These are phyloP conservation scores for Macaria notata DNA, from an alignment of 2,888 invertebrate species.

Conservation along the genomic window DNA sequence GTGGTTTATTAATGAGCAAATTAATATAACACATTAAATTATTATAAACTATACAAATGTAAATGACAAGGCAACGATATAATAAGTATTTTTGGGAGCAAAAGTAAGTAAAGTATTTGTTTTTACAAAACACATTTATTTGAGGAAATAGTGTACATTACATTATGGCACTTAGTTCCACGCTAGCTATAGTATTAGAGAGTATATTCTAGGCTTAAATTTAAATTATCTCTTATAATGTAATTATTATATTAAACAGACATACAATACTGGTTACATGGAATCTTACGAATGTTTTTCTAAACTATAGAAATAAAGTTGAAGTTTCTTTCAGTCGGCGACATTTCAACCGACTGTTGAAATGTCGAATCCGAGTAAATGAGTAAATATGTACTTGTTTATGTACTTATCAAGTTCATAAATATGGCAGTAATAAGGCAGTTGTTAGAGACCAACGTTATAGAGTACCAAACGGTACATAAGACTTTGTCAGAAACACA, in stretches of 20 bases:
- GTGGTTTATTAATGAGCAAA: too few relatives aligned
- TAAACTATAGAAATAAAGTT: too few relatives aligned
- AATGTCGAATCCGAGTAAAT: too few relatives aligned
- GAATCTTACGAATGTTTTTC: slow-evolving; percentile 34
- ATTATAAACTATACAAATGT: not conserved
- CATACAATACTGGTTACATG: slow-evolving; percentile 62
- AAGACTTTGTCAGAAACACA: too few relatives aligned
- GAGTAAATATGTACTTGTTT: too few relatives aligned
- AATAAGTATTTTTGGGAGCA: not conserved
- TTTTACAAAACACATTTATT: slow-evolving; percentile 46
- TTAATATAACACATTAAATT: not conserved
- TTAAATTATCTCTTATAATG: slow-evolving; percentile 45
- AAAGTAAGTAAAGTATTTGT: not conserved
- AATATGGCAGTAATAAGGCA: too few relatives aligned
- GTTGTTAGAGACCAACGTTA: too few relatives aligned
- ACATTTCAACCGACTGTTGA: too few relatives aligned
- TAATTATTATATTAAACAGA: slow-evolving; percentile 48
- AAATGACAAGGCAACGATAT: not conserved
- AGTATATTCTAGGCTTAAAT: slow-evolving; percentile 38
- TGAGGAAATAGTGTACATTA: slow-evolving; percentile 59
- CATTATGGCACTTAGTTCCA: slow-evolving; percentile 73
- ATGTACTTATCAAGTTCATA: too few relatives aligned
- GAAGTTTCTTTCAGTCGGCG: too few relatives aligned
- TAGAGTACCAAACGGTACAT: too few relatives aligned
- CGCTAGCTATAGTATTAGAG: slow-evolving; percentile 40